Evolutionary conservation across 2,113 vertebrate genomes (phyloP), one percentile per base, ranked within the genome.

Genomic region (Brachyhypopomus occidentalis): DNA sequence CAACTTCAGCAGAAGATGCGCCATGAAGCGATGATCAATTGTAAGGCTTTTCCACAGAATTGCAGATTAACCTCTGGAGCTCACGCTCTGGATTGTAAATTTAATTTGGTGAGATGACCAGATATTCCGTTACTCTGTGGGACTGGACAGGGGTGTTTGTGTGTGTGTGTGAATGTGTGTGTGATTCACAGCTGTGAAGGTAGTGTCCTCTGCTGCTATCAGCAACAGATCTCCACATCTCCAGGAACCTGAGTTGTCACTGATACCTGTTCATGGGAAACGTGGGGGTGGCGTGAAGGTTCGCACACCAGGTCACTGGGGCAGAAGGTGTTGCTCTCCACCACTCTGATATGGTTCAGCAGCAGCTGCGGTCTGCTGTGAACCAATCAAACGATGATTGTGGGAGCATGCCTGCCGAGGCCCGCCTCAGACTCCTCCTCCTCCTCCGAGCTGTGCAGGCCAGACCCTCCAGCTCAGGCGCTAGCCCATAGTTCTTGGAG

Each of bases 1-100:
- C 27, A 20, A 17, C 5, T 0, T 52, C 16, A 41, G 22, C 16
- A 30, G 30, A 55, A 63, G 17, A 19, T 22, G 38, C 7, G 9
- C 72, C 38, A 62, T 63, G 38, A 72, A 22, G 34, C 5, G 1
- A 30, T n/a, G 59, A 60, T 71, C 78, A 64, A 70, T 78, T 30
- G 0, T 2, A n/a, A 23, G 41, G 25, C 72, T 56, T 64, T 34
- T 6, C 34, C 25, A 52, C 5, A 6, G 36, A 63, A 59, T 75
- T 75, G 17, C 16, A 64, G 78, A 23, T 74, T 66, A 63, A 72
- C 36, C 34, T 23, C 23, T 16, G 52, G 64, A 55, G 59, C 70
- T 64, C 38, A 20, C 2, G 11, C n/a, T 22, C 38, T 63, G 36
- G 22, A 23, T 25, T 62, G 36, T 12, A 59, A n/a, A 78, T 8